Conservation (phyloP, 2,797 vertebrate species). For the Perodicticus potto region DNA sequence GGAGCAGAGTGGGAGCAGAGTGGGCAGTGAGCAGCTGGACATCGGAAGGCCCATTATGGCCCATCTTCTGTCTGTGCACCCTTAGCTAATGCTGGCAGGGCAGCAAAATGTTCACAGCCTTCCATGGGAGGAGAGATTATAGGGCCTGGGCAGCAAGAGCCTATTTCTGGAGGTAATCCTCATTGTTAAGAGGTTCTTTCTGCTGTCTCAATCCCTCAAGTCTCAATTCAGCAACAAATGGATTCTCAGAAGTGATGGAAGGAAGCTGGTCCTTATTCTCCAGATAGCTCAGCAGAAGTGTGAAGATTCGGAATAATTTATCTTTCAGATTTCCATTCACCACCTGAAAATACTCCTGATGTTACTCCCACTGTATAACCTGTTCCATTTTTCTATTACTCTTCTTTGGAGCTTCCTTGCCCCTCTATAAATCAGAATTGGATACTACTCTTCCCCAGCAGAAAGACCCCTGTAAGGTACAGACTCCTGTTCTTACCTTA, state of each 20-base stretch:
- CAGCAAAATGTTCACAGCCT: background rate
- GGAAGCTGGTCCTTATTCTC: background rate
- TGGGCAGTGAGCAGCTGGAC: constrained; percentile 48
- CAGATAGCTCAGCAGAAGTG: constrained; percentile 50
- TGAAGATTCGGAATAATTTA: constrained; percentile 32
- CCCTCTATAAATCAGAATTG: background rate
- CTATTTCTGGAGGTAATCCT: constrained; percentile 51
- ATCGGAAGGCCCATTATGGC: background rate
- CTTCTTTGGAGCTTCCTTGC: constrained; percentile 2
- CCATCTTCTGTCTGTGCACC: background rate
- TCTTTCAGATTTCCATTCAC: constrained; percentile 29
- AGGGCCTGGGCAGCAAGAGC: background rate
- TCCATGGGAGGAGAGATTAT: background rate
- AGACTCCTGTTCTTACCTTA: background rate
- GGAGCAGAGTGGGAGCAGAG: constrained; percentile 32
- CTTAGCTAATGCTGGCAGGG: background rate
- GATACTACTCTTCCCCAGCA: constrained; percentile 30
- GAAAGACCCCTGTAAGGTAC: constrained; percentile 25
- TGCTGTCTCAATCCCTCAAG: constrained; percentile 29
- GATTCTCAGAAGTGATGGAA: constrained; percentile 13
- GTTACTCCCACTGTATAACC: background rate
- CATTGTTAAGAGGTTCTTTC: constrained; percentile 52
- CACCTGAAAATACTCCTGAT: constrained; percentile 24
- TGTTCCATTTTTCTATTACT: background rate
- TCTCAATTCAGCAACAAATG: constrained; percentile 29